Percentiles rank a stretch among this genome's conserved stretches.
These are phyloP conservation scores for Ormyrus rosae DNA, from an alignment of 2,888 invertebrate species.

Conservation along the genomic window DNA sequence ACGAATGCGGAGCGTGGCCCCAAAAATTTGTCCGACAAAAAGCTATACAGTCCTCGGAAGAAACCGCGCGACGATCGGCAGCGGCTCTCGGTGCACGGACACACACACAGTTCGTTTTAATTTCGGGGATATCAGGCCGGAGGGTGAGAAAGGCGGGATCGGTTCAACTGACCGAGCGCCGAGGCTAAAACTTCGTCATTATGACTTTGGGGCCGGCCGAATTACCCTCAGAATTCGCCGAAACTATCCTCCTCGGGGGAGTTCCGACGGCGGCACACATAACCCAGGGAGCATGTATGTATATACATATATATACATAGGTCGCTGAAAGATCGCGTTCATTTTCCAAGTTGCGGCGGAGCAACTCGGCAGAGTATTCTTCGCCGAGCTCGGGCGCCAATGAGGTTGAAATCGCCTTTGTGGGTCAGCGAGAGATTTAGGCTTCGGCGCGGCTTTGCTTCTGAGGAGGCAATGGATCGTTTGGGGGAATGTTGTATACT, in stretches of 20 bases:
- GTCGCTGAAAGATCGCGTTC: conserved; percentile 26
- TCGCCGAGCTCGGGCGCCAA: not conserved
- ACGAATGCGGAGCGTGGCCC: too few species aligned
- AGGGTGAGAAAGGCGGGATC: not conserved
- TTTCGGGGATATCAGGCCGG: too few species aligned
- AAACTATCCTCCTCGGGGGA: conserved; percentile 23
- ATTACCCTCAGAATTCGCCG: conserved; percentile 28
- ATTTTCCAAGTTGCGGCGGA: conserved; percentile 16
- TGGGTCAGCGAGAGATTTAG: conserved; percentile 41
- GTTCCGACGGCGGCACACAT: conserved; percentile 25
- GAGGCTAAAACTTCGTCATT: conserved; percentile 40
- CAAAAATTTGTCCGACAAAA: too few species aligned
- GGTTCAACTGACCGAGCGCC: conserved; percentile 29
- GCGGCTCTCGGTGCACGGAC: too few species aligned
- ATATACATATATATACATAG: not conserved
- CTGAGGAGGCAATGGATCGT: too few species aligned
- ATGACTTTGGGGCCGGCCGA: conserved; percentile 21
- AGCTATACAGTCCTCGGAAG: too few species aligned
- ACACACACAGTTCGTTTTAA: too few species aligned
- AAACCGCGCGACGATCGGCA: too few species aligned
- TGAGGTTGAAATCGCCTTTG: conserved; percentile 35
- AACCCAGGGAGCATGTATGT: not conserved
- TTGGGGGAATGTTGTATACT: too few species aligned
- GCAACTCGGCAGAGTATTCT: not conserved
- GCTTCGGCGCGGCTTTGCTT: not conserved